phyloP scores from a whole-genome alignment of 1,140 invertebrate species.

The Pteromalus puparum region DNA sequence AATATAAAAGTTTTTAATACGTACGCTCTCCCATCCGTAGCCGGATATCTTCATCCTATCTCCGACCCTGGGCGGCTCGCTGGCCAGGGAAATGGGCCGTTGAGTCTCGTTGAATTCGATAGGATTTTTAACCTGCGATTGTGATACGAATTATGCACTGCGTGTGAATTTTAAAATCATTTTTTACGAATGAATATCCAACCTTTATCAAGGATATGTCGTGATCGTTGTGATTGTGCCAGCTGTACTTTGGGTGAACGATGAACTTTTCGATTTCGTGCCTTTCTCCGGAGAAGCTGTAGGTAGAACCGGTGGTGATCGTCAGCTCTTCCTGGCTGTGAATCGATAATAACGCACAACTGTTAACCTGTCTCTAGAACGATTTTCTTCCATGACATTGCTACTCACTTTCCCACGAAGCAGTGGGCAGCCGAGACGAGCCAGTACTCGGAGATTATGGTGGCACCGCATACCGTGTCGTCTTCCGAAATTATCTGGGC shows the following conservation, averaged over 20 bases:
- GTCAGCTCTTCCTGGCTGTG: neutral
- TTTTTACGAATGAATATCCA: neutral
- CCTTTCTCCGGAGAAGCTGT: neutral
- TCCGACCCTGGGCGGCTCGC: neutral
- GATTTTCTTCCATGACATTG: neutral
- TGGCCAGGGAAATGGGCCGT: neutral
- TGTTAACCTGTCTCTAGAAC: no score
- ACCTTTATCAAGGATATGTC: slow-evolving; percentile 5
- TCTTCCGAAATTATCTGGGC: neutral
- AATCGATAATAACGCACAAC: neutral
- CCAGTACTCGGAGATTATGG: neutral
- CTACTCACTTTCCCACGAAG: neutral
- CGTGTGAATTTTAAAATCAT: neutral
- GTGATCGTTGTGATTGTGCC: neutral
- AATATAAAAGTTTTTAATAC: neutral
- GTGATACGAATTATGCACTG: neutral
- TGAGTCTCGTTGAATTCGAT: neutral
- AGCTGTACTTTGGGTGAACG: neutral
- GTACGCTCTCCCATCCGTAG: slow-evolving; percentile 14
- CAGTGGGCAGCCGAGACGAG: slow-evolving; percentile 10
- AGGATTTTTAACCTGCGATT: neutral
- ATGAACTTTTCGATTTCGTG: neutral
- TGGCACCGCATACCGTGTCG: neutral
- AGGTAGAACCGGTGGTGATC: neutral
- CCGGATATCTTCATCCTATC: slow-evolving; percentile 5